Conservation (phyloP, 1,140 invertebrate genomes). For the Venturia canescens region DNA sequence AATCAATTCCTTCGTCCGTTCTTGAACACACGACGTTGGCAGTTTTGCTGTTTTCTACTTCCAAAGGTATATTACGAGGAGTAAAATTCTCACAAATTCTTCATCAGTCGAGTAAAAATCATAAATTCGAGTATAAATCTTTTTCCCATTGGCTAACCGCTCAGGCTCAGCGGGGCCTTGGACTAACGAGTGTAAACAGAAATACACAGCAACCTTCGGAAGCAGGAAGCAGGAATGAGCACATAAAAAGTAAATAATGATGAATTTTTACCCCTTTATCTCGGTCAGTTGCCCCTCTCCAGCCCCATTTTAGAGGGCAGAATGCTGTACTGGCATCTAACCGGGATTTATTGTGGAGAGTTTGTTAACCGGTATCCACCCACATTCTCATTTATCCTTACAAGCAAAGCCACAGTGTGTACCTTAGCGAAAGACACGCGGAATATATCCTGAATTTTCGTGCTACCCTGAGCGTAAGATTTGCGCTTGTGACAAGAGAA, state of each 20-base stretch:
- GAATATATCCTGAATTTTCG: not conserved
- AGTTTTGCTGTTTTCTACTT: no score
- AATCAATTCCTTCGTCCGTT: no score
- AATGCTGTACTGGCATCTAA: constrained; percentile 4
- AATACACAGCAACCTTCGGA: not conserved
- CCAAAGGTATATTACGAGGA: no score
- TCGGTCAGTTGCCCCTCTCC: not conserved
- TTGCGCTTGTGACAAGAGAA: not conserved
- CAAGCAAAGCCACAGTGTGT: constrained; percentile 2
- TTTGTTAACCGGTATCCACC: constrained; percentile 36
- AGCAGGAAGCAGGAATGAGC: not conserved
- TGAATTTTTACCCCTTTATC: not conserved
- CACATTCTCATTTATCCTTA: constrained; percentile 42
- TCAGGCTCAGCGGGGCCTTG: no score
- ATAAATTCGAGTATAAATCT: no score
- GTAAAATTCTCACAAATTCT: no score
- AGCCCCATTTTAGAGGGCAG: not conserved
- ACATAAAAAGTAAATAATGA: not conserved
- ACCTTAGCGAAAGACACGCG: not conserved
- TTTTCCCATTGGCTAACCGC: no score
- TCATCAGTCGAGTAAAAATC: no score
- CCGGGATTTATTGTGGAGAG: constrained; percentile 37
- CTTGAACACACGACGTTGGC: no score
- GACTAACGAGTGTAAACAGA: no score
- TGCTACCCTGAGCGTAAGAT: not conserved